Evolutionary conservation across 2,113 vertebrate genomes (phyloP).

Genomic region (Rattus norvegicus): GRCr8 NC_086023.1:149414501-149415000

Average conservation of each 20-base stretch:
- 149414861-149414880: background rate
- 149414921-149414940: background rate
- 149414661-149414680: background rate
- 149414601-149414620: no score
- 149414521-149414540: background rate
- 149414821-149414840: background rate
- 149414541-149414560: background rate
- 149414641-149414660: no score
- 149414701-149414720: constrained; percentile 52
- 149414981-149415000: background rate
- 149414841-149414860: no score
- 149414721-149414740: constrained; percentile 69
- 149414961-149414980: no score
- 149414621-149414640: background rate
- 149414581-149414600: background rate
- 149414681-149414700: constrained; percentile 51
- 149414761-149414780: constrained; percentile 48
- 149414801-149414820: background rate
- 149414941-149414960: no score
- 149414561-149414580: no score
- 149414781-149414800: background rate
- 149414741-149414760: constrained; percentile 69
- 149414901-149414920: background rate
- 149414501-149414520: constrained; percentile 58
- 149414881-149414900: background rate